Base-by-base conservation (phyloP, 92 coral and sea anemone genomes). In the Galaxea fascicularis region DNA sequence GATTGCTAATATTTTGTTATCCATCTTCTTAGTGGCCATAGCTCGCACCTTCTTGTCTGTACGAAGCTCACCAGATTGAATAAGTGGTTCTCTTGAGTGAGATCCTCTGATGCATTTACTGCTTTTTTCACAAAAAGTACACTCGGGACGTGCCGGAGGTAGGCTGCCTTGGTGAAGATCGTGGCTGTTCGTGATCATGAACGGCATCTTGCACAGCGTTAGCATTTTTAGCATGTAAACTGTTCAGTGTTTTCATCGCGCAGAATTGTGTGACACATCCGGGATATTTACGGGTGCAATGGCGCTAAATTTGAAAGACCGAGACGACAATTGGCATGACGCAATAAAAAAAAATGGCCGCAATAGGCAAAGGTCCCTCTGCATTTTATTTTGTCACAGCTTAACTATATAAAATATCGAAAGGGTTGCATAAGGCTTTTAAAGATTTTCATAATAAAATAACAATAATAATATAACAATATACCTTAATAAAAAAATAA, bases 41-140 rank as follows among this genome's bases (percentile, higher is more conserved):
- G 81, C 86, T 78, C 89, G 44, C 74, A 84, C 74, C 69, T 80
- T 84, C 82, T 89, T 54, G 57, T 89, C 92, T 39, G 78, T 72
- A 52, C 83, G 66, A 68, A 86, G 27, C 44, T 87, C 79, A 22
- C 58, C 64, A 53, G 82, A 86, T 68, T 72, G 84, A 73, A 87
- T 44, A 79, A 79, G 80, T 18, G 80, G 69, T 85, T 85, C 89
- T 54, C 57, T 76, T 54, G 76, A 39, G 74, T 54, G 82, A 47
- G 75, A 65, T 35, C 56, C 45, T 54, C 75, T 84, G 75, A 84
- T 30, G 80, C 63, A 84, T 52, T 65, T 74, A 73, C 65, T 84
- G 71, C 88, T 65, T 62, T 84, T 64, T 64, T 45, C 72, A 46
- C 81, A 80, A 80, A 68, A 65, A 64, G 75, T 84, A 74, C 88